Evolutionary conservation across 1,140 invertebrate genomes (phyloP), one percentile per base, ranked within the genome.

Genomic region (Trachymyrmex septentrionalis): DNA sequence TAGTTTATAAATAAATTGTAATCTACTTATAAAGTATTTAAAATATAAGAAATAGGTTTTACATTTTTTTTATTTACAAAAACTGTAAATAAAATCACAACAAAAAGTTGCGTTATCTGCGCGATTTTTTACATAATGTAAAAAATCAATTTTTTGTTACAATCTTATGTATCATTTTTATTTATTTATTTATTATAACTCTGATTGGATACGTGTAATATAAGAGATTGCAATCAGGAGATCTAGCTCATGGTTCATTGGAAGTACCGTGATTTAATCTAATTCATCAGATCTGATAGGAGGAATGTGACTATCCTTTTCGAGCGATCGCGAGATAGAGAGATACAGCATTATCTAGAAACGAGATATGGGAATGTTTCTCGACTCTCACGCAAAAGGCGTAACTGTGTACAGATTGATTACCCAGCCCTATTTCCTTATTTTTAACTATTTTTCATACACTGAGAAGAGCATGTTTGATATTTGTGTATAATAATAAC

Each of bases 271-370:
- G 85, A 75, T 87, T 66, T 76, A 82, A 90, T 86, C 59, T 72
- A 55, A 81, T 90, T 88, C 76, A 48, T 57, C 71, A 76, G 61
- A 82, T 81, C 55, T 38, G 88, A 90, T 90, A 87, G 67, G 27
- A 38, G 48, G 44, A 69, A 66, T 86, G 48, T 30, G 86, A 82
- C 59, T 86, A 69, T 81, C 55, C 34, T 63, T 86, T 86, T 88
- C 34, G 21, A 80, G 76, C 55, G 89, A 90, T 87, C 78, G 16
- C 27, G 50, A 78, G 55, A 76, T 50, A 71, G 21, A 21, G 27
- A 86, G 66, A 86, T 90, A 90, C 80, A 86, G 67, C 12, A 75
- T 82, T 91, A 91, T 90, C 89, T 89, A 7, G 16, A 12, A 24
- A 19, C 24, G 53, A 86, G 76, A 82, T 85, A 89, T 63, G 24